Conservation (phyloP, 2,888 invertebrate genomes). For the Podabrus alpinus region DNA sequence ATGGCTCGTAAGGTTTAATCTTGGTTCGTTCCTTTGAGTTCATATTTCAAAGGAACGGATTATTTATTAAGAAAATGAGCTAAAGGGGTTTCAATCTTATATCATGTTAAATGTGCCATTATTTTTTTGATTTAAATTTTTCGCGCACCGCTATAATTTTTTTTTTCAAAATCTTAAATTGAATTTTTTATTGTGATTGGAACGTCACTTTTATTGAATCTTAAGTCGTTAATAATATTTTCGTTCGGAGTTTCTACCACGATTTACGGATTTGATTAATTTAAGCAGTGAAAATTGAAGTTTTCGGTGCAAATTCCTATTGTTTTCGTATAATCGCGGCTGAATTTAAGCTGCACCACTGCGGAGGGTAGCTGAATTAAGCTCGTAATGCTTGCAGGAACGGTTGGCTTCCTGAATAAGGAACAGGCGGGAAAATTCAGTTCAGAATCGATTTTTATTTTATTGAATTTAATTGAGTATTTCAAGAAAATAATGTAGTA, state of each 20-base stretch:
- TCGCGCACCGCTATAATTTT: background rate
- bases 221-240: background rate
- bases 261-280: background rate
- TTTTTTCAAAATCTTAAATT: background rate
- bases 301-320: background rate
- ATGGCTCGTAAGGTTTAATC: constrained; percentile 31
- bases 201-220: background rate
- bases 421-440: background rate
- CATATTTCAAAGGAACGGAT: constrained; percentile 28
- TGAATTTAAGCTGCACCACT: constrained; percentile 8
- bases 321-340: background rate
- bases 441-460: background rate
- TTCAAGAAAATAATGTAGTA: no score
- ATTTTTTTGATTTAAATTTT: background rate
- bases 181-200: background rate
- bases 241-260: background rate
- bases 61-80: constrained; percentile 31
- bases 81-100: constrained; percentile 23
- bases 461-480: background rate
- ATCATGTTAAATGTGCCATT: background rate
- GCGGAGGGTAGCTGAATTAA: constrained; percentile 23
- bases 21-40: constrained; percentile 28
- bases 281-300: background rate
- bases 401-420: constrained; percentile 8
- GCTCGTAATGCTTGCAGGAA: background rate